Evolutionary conservation across 23 tunicate species (phyloP), one percentile per base, ranked within the genome.

Genomic region (Diplosoma virens): DNA sequence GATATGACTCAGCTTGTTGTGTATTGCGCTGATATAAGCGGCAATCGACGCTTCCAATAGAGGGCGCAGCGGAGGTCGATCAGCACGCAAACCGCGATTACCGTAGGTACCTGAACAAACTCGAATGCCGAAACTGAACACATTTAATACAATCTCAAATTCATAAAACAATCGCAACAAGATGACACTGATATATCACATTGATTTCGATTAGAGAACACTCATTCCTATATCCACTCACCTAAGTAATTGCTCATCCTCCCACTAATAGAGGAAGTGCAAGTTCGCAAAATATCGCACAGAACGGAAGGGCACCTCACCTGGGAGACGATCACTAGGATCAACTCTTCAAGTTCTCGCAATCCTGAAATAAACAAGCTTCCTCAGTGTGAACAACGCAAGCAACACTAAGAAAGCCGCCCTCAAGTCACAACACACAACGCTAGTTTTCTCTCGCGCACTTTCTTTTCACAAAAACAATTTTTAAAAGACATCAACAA

Each of bases 1-100:
- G n/a, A n/a, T n/a, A n/a, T n/a, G 93, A 47, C 93, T 86, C 59
- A 86, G 67, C 53, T 86, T 86, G 58, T 73, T 64, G 56, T 86
- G 93, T 7, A 86, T 86, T 65, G 93, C 79, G 21, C 47, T 48
- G 33, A 78, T 66, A 55, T 79, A 86, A 18, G 93, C 93, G 22
- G 67, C 66, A 16, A 86, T 61, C 21, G 93, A 54, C 25, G 73
- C 85, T 63, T 86, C 81, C 48, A 86, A 75, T 56, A 86, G 67
- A 37, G 93, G 93, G 37, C 79, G 93, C 23, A 86, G 81, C 2
- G 83, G 84, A 28, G 78, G 81, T 2, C 83, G 47, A 65, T 86
- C 93, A 11, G 93, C 93, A 32, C 80, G 80, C 1, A 86, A 65
- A 34, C 93, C 83, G 23, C 93, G 41, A 36, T 78, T 83, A 27